Percentiles rank a stretch among this genome's conserved stretches.
Evolutionary conservation across 1,140 invertebrate genomes (phyloP).

Genomic region (Saccostrea cuccullata): DNA sequence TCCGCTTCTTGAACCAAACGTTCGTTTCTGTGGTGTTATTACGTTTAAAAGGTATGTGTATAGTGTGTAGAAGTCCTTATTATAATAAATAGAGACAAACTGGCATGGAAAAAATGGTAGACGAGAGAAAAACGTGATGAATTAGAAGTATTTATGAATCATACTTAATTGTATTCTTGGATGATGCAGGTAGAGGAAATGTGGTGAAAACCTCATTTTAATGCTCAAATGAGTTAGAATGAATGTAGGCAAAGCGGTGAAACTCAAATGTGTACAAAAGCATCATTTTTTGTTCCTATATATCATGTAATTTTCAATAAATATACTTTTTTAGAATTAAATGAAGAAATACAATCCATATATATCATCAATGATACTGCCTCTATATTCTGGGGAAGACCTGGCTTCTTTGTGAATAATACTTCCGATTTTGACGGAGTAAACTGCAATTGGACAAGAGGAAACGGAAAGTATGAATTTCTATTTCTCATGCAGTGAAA

Average conservation of each 20-base stretch:
- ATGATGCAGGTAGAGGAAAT: neutral
- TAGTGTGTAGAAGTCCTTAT: too few species aligned
- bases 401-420: constrained; percentile 24
- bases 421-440: neutral
- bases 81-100: too few species aligned
- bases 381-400: neutral
- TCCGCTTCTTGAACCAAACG: too few species aligned
- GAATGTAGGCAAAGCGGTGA: neutral
- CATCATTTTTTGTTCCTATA: neutral
- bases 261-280: neutral
- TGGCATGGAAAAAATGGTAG: too few species aligned
- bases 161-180: too few species aligned
- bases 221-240: too few species aligned
- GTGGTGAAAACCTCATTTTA: too few species aligned
- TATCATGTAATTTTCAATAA: neutral
- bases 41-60: too few species aligned
- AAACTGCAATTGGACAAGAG: neutral
- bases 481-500: neutral
- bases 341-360: neutral
- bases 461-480: neutral
- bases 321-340: neutral
- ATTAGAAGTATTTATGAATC: too few species aligned
- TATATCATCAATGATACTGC: neutral
- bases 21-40: too few species aligned
- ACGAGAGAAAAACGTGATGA: too few species aligned